Conservation (phyloP, 2,888 invertebrate species). For the Perithous albicinctus region DNA sequence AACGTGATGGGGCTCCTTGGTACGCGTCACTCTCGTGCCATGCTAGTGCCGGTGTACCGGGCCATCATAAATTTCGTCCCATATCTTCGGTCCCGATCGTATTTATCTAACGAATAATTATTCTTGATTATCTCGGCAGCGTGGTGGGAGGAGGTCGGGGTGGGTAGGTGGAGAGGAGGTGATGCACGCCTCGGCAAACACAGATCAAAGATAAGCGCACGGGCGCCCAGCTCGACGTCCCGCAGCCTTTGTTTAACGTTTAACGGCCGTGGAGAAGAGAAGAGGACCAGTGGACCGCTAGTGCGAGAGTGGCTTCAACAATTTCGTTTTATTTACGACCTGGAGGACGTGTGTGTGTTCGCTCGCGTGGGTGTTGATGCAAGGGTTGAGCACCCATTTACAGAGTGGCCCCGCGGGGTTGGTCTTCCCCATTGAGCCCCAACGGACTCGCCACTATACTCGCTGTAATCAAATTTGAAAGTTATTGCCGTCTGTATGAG, state of each 20-base stretch:
- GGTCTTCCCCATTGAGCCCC: slow-evolving; percentile 65
- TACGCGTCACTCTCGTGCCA: slow-evolving; percentile 33
- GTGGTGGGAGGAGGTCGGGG: slow-evolving; percentile 50
- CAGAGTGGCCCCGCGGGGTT: slow-evolving; percentile 71
- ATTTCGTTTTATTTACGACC: slow-evolving; percentile 83
- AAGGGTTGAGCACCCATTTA: slow-evolving; percentile 81
- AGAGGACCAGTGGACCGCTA: slow-evolving; percentile 4
- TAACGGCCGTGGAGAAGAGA: slow-evolving; percentile 43
- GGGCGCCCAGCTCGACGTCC: slow-evolving; percentile 74
- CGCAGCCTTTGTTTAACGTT: slow-evolving; percentile 79
- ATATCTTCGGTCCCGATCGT: slow-evolving; percentile 80
- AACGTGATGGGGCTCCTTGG: slow-evolving; percentile 17
- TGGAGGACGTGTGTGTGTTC: slow-evolving; percentile 58
- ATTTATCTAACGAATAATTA: slow-evolving; percentile 84
- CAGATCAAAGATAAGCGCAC: slow-evolving; percentile 80
- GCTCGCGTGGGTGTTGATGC: slow-evolving; percentile 78
- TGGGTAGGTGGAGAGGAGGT: slow-evolving; percentile 64
- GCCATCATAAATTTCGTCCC: slow-evolving; percentile 63
- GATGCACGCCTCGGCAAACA: slow-evolving; percentile 81
- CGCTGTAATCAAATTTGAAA: slow-evolving; percentile 82
- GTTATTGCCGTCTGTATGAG: slow-evolving; percentile 76
- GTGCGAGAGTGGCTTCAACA: slow-evolving; percentile 75
- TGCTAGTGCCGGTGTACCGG: slow-evolving; percentile 40
- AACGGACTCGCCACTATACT: slow-evolving; percentile 57
- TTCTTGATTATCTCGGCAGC: slow-evolving; percentile 80